Conservation (phyloP, 2,113 vertebrate species). For the Hyperoodon ampullatus region DNA sequence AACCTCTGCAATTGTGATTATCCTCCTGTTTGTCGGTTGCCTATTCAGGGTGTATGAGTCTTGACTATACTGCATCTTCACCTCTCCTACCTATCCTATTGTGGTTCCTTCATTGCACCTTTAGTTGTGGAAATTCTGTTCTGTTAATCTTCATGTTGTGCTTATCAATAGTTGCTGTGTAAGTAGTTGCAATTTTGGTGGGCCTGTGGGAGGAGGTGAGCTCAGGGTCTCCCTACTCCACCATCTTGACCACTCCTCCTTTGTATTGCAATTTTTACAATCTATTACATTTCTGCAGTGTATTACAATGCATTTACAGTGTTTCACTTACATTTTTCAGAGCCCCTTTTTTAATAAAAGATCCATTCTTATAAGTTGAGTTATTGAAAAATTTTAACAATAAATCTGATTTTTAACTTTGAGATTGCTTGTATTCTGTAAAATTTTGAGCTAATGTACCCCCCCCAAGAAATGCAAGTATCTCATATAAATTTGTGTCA, state of each 20-base stretch:
- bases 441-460: not conserved
- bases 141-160: not conserved
- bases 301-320: not conserved
- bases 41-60: not conserved
- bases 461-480: not conserved
- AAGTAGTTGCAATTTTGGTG: not conserved
- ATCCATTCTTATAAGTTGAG: not conserved
- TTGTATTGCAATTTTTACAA: not conserved
- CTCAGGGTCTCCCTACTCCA: not conserved
- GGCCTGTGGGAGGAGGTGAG: not conserved
- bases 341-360: not conserved
- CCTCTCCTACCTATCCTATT: not conserved
- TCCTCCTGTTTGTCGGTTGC: not conserved
- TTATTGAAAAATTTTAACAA: slow-evolving; percentile 1
- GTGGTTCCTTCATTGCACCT: not conserved
- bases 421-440: not conserved
- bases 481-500: not conserved
- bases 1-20: not conserved
- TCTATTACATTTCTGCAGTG: not conserved
- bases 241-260: not conserved
- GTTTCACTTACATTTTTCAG: not conserved
- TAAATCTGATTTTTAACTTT: not conserved
- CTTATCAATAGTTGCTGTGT: not conserved
- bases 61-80: not conserved
- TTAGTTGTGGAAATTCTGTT: not conserved